A percentile compares a stretch with the other conserved stretches of the same genome.
Evolutionary conservation across 2,113 vertebrate genomes (phyloP).

Genomic region (Microcebus lehilahytsara): DNA sequence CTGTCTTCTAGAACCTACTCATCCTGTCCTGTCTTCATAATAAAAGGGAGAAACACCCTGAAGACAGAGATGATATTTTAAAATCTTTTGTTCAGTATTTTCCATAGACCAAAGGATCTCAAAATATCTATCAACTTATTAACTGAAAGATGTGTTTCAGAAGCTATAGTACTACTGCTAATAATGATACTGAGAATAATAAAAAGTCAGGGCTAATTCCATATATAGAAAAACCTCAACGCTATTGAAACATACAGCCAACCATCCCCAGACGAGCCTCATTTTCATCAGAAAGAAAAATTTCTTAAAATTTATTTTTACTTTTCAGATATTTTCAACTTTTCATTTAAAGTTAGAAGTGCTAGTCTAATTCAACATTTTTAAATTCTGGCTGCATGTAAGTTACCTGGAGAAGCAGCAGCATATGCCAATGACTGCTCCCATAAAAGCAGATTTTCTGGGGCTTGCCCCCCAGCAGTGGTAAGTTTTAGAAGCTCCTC

Average conservation of each 20-base stretch:
- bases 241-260: neutral
- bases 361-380: neutral
- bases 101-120: neutral
- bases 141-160: neutral
- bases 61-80: neutral
- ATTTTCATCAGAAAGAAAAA: neutral
- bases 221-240: neutral
- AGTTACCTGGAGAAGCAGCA: neutral
- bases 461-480: rapidly evolving
- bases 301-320: neutral
- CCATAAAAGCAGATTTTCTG: neutral
- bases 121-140: neutral
- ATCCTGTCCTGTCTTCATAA: neutral
- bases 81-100: neutral
- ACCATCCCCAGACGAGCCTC: neutral
- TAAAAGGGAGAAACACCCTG: neutral
- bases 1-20: neutral
- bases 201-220: neutral
- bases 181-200: neutral
- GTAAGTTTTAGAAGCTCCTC: neutral
- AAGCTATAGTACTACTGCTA: neutral
- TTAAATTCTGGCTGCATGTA: neutral
- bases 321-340: neutral
- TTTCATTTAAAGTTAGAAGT: neutral
- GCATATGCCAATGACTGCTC: rapidly evolving